These are phyloP conservation scores for Epizoanthus fatuus DNA, from an alignment of 92 coral and sea anemone species.

Conservation along the genomic window DNA sequence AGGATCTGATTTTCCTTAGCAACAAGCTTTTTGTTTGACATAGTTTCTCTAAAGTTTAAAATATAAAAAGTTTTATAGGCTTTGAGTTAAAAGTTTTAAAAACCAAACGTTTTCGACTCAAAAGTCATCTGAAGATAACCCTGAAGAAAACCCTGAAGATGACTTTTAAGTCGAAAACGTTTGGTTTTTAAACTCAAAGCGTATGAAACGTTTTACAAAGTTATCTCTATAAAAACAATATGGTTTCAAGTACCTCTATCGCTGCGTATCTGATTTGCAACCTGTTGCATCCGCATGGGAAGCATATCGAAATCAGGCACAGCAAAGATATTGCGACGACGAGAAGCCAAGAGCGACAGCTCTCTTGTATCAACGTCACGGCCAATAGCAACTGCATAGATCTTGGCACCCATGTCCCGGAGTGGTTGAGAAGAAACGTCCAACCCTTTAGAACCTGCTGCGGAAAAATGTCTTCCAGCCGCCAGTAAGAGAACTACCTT, in stretches of 20 bases:
- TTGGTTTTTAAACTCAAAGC: too few species aligned
- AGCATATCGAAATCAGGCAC: slow-evolving; percentile 57
- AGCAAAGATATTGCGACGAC: slow-evolving; percentile 62
- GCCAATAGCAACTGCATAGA: slow-evolving; percentile 85
- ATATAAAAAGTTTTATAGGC: too few species aligned
- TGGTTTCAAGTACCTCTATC: slow-evolving; percentile 11
- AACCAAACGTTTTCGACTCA: too few species aligned
- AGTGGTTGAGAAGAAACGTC: slow-evolving; percentile 64
- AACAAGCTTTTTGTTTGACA: too few species aligned
- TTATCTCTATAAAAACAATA: neutral
- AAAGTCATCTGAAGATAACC: too few species aligned
- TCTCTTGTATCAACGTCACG: slow-evolving; percentile 59
- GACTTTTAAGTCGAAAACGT: too few species aligned
- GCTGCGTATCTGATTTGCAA: slow-evolving; percentile 29
- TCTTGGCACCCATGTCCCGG: slow-evolving; percentile 73
- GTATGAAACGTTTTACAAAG: neutral
- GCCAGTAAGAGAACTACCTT: slow-evolving; percentile 77
- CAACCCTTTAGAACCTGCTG: slow-evolving; percentile 23
- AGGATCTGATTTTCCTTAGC: too few species aligned
- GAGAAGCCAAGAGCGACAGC: slow-evolving; percentile 64
- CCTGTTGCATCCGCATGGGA: slow-evolving; percentile 38
- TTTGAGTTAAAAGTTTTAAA: too few species aligned
- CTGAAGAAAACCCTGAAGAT: too few species aligned
- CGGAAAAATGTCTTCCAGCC: slow-evolving; percentile 70
- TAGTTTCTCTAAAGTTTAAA: too few species aligned